Evolutionary conservation across 2,888 invertebrate species (phyloP).

Genomic region (Xanthorhoe spadicearia): DNA sequence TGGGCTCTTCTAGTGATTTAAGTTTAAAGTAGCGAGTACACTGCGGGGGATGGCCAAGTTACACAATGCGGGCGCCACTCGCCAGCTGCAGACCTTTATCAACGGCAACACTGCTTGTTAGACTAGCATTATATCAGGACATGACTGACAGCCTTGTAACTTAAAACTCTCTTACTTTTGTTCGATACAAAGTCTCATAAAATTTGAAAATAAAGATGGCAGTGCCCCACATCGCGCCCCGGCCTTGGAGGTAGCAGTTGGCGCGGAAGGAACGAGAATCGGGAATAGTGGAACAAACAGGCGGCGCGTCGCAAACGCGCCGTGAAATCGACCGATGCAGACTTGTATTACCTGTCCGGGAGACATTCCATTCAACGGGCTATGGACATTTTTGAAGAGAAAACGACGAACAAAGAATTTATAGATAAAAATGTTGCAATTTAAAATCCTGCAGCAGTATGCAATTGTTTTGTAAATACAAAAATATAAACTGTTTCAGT

Average conservation of each 20-base stretch:
- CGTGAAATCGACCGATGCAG: constrained; percentile 57
- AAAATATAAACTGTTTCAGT: not conserved
- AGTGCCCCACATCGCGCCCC: not conserved
- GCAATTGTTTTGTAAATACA: not conserved
- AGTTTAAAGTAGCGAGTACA: constrained; percentile 54
- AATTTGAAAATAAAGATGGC: not conserved
- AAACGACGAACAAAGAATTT: not conserved
- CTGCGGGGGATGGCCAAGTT: not conserved
- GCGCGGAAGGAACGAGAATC: not conserved
- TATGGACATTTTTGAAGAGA: not conserved
- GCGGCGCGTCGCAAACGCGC: constrained; percentile 53
- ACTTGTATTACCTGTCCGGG: constrained; percentile 36
- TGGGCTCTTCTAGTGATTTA: constrained; percentile 59
- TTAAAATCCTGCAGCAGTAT: not conserved
- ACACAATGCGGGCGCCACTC: not conserved
- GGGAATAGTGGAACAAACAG: constrained; percentile 46
- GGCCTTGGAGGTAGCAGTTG: constrained; percentile 5
- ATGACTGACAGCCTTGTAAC: not conserved
- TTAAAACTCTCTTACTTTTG: not conserved
- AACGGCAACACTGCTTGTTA: not conserved
- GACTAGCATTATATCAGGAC: not conserved
- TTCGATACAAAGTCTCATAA: not conserved
- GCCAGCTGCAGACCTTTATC: not conserved
- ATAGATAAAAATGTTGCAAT: not conserved
- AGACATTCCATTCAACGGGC: constrained; percentile 10